phyloP scores from a whole-genome alignment of 2,113 vertebrate genomes.

The Murina feae region DNA sequence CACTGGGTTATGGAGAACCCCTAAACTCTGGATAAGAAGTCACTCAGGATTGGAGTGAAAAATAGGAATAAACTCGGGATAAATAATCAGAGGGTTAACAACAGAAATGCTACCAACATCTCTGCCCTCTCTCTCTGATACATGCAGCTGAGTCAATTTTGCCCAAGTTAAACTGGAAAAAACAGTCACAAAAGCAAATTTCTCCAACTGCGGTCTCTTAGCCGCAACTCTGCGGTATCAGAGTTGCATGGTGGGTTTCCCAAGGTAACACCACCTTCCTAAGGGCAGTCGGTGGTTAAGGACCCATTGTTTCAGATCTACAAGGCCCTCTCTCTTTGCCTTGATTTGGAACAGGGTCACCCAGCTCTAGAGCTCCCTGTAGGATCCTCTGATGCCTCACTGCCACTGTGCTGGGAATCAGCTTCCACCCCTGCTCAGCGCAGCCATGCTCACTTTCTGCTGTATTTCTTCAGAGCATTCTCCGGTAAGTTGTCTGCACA shows the following conservation, averaged over 20 bases:
- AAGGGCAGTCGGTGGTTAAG: neutral
- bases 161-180: neutral
- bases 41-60: neutral
- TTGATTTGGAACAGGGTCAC: neutral
- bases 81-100: neutral
- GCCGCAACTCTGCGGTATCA: neutral
- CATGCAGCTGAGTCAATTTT: neutral
- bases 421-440: neutral
- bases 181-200: neutral
- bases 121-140: neutral
- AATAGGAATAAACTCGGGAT: neutral
- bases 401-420: neutral
- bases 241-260: neutral
- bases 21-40: neutral
- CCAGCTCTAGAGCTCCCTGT: neutral
- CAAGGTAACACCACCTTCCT: no score
- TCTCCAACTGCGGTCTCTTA: neutral
- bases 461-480: neutral
- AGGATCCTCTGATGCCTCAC: neutral
- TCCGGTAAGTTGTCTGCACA: neutral
- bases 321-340: neutral
- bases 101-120: neutral
- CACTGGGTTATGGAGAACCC: no score
- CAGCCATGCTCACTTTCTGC: neutral
- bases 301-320: neutral